Conservation (phyloP, 2,888 invertebrate genomes). For the Drosophila peninsularis region DNA sequence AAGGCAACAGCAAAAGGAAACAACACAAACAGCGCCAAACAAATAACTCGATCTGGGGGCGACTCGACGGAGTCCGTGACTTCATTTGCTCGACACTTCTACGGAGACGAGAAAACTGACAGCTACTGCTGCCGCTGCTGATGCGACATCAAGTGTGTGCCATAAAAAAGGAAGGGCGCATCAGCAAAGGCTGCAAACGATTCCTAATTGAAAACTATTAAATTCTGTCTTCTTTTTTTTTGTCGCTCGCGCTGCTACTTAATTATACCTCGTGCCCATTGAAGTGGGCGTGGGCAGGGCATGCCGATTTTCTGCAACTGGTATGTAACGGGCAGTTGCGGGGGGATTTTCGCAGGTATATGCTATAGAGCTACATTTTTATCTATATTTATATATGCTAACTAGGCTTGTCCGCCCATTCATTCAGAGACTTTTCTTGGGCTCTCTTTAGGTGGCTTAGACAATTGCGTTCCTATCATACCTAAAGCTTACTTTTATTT, state of each 20-base stretch:
- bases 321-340: no score
- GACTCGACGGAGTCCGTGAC: conserved; percentile 80
- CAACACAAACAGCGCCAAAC: conserved; percentile 28
- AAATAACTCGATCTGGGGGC: conserved; percentile 53
- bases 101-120: conserved; percentile 47
- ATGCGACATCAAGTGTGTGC: conserved; percentile 61
- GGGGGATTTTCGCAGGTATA: no score
- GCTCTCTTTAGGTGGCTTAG: no score
- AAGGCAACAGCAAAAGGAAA: conserved; percentile 28
- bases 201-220: conserved; percentile 84
- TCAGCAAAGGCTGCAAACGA: conserved; percentile 83
- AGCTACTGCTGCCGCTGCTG: conserved; percentile 10
- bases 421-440: no score
- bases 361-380: no score
- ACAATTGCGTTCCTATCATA: no score
- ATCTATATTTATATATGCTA: no score
- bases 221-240: conserved; percentile 68
- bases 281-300: neutral
- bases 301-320: no score
- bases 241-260: conserved; percentile 54
- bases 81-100: conserved; percentile 83
- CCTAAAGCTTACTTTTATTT: no score
- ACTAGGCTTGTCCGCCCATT: no score
- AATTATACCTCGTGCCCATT: conserved; percentile 32
- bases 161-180: conserved; percentile 33